phyloP scores from a whole-genome alignment of 2,113 vertebrate genomes.

The Ciconia boyciana region DNA sequence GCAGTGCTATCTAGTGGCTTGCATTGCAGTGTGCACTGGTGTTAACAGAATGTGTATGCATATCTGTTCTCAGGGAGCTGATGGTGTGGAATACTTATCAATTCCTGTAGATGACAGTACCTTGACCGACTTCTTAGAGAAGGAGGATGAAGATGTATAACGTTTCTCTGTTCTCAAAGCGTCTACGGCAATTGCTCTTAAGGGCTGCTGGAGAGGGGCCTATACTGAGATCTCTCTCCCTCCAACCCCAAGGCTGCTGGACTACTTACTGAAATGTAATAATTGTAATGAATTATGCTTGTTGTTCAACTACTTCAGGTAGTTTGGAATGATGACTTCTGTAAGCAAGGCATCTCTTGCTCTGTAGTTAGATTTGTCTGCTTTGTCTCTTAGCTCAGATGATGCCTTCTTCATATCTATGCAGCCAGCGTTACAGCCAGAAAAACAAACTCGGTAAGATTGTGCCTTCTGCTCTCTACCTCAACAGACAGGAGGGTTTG shows the following conservation, averaged over 20 bases:
- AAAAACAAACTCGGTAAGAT: background rate
- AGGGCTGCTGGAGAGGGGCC: background rate
- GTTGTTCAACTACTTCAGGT: constrained; percentile 13
- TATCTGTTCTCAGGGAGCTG: constrained; percentile 81
- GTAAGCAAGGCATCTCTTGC: background rate
- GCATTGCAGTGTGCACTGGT: background rate
- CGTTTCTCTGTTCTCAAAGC: background rate
- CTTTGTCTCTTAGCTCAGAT: constrained; percentile 38
- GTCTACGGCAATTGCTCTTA: background rate
- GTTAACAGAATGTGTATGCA: background rate
- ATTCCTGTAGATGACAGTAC: constrained; percentile 88
- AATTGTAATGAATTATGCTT: background rate
- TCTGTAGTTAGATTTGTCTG: background rate
- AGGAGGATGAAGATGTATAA: constrained; percentile 78
- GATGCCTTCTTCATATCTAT: background rate
- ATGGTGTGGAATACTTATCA: constrained; percentile 91
- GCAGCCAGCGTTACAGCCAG: background rate
- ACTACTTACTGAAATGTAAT: background rate
- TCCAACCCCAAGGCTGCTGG: constrained; percentile 7
- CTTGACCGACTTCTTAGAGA: constrained; percentile 88
- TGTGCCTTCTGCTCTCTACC: constrained; percentile 72
- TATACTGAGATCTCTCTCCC: background rate
- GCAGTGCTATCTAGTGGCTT: background rate
- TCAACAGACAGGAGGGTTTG: constrained; percentile 36
- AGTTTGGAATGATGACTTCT: background rate